Base-by-base conservation (phyloP, 2,113 vertebrate species). In the Hypocryptadius cinnamomeus region DNA sequence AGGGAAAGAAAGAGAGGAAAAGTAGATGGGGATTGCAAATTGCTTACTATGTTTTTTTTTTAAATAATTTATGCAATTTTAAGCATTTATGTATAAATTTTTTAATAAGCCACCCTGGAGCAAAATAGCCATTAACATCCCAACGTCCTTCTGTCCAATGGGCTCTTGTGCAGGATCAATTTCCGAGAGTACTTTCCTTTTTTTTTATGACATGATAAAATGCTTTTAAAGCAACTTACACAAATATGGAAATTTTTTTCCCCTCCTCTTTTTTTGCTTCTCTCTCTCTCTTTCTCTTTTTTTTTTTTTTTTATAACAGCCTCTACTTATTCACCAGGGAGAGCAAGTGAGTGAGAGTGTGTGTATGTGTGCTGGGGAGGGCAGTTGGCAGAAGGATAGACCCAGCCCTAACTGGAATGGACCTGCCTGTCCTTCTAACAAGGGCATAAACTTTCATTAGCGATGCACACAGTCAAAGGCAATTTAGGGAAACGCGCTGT, bases 31-130 rank as follows among this genome's bases (percentile, higher is more conserved):
- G 97, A 97, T 94, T 97, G 98, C 97, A 98, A 98, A 99, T 98
- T 98, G 99, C 99, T 99, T 99, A 99, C 98, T 98, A 97, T 97
- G 97, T 97, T 98, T 97, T 94, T 97, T 99, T 99, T 99, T 98
- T 99, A 97, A 99, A 99, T 99, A 99, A 99, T 99, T 99, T 99
- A 99, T 99, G 99, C 99, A 99, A 99, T 99, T 99, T 99, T 99
- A 98, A 99, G 99, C 99, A 99, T 99, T 99, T 99, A 98, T 99
- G 99, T 99, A 99, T 99, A 99, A 99, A 99, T 99, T 99, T 99
- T 99, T 99, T 99, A 99, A 99, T 99, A 99, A 99, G 99, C 99
- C 98, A 98, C 99, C 99, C 98, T 93, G 99, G 98, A 99, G 99
- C 99, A 99, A 99, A 99, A 99, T 99, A 99, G 99, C 99, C 99